Percentiles rank a stretch among this genome's conserved stretches.
phyloP scores from a whole-genome alignment of 2,113 vertebrate genomes.

The Orthonyx spaldingii region DNA sequence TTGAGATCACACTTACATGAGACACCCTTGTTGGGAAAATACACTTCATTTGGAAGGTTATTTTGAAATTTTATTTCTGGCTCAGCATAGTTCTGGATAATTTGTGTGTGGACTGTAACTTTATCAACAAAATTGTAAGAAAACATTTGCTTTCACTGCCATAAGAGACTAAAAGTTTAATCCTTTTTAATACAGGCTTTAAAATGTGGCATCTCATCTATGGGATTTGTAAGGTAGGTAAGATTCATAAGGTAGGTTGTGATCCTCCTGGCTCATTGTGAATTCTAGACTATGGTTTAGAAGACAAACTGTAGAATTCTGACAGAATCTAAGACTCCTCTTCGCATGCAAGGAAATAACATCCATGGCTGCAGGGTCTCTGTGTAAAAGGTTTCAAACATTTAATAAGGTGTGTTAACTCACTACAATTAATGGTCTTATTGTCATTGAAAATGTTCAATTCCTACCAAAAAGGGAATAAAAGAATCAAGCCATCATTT shows the following conservation, averaged over 20 bases:
- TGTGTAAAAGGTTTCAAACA: not conserved
- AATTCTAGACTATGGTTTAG: not conserved
- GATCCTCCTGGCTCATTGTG: not conserved
- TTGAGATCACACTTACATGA: not conserved
- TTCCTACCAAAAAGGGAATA: not conserved
- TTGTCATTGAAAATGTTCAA: not conserved
- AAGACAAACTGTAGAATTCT: not conserved
- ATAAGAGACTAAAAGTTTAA: not conserved
- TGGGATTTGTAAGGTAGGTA: not conserved
- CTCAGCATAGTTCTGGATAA: not conserved
- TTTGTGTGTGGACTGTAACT: not conserved
- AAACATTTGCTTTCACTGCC: not conserved
- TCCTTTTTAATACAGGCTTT: not conserved
- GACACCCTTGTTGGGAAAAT: not conserved
- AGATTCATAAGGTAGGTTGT: not conserved
- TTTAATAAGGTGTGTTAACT: not conserved
- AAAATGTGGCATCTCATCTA: not conserved
- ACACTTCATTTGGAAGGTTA: not conserved
- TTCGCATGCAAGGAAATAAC: not conserved
- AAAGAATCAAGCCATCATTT: not conserved
- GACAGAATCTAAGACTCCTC: not conserved
- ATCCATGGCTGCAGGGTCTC: not conserved
- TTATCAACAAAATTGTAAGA: not conserved
- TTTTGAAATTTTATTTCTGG: not conserved
- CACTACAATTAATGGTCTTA: not conserved